Evolutionary conservation across 2,888 invertebrate species (phyloP).

Genomic region (Leptogaster cylindrica): DNA sequence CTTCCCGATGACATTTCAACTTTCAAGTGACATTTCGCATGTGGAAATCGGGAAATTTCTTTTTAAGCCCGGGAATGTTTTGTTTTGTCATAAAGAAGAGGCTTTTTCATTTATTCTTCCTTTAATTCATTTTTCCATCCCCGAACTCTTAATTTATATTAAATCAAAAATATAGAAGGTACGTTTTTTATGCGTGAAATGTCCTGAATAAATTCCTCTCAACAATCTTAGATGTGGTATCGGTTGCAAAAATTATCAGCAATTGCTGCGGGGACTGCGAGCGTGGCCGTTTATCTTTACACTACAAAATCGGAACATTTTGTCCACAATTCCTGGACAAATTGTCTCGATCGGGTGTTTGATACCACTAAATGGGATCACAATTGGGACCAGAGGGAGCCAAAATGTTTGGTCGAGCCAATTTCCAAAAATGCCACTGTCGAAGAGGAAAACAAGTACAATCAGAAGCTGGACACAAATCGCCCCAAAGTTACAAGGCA

Average conservation of each 20-base stretch:
- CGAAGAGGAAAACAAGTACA: constrained; percentile 72
- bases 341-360: constrained; percentile 54
- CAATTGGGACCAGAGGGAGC: constrained; percentile 90
- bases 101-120: too few relatives aligned
- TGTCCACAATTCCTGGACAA: constrained; percentile 74
- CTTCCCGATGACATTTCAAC: too few relatives aligned
- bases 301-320: constrained; percentile 61
- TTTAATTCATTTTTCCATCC: too few relatives aligned
- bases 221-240: too few relatives aligned
- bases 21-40: too few relatives aligned
- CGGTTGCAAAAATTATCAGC: constrained; percentile 53
- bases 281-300: constrained; percentile 70
- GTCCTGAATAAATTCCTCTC: too few relatives aligned
- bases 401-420: constrained; percentile 73
- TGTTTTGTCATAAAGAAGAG: too few relatives aligned
- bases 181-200: too few relatives aligned
- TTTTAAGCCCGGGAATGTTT: too few relatives aligned
- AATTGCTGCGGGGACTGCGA: constrained; percentile 69
- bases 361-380: constrained; percentile 75
- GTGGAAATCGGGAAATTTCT: too few relatives aligned
- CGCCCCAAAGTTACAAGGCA: constrained; percentile 70
- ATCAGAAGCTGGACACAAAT: constrained; percentile 70
- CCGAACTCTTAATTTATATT: too few relatives aligned
- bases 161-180: too few relatives aligned
- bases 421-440: constrained; percentile 59